phyloP scores from a whole-genome alignment of 2,888 invertebrate genomes.

The Vanessa cardui region DNA sequence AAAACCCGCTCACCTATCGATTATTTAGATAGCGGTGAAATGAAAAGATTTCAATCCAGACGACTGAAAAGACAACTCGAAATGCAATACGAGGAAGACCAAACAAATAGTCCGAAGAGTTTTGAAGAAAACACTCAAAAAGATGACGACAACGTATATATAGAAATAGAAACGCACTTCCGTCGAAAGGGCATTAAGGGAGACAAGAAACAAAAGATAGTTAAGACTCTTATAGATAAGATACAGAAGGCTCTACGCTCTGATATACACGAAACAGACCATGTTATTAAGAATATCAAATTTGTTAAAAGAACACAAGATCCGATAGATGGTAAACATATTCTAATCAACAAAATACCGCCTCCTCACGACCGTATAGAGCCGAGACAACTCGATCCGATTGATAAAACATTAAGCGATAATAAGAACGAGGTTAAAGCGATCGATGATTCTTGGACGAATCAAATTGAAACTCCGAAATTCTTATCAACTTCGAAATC shows the following conservation, averaged over 20 bases:
- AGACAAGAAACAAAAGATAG: conserved; percentile 66
- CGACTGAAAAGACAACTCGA: conserved; percentile 64
- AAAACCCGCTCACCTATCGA: conserved; percentile 24
- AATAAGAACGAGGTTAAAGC: conserved; percentile 48
- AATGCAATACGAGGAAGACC: conserved; percentile 51
- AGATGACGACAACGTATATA: conserved; percentile 68
- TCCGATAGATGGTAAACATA: conserved; percentile 50
- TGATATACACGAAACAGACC: conserved; percentile 43
- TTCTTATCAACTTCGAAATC: conserved; percentile 57
- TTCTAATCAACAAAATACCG: conserved; percentile 44
- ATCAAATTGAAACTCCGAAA: conserved; percentile 48
- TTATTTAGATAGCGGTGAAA: conserved; percentile 25
- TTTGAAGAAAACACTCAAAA: conserved; percentile 40
- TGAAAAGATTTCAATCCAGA: conserved; percentile 40
- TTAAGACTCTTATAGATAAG: conserved; percentile 64
- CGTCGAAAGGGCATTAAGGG: conserved; percentile 67
- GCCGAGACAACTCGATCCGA: conserved; percentile 58
- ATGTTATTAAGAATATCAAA: conserved; percentile 49
- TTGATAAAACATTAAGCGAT: conserved; percentile 51
- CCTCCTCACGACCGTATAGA: conserved; percentile 44
- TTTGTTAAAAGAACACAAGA: conserved; percentile 64
- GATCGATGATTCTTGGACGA: conserved; percentile 53
- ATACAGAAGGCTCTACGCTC: conserved; percentile 68
- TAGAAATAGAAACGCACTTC: conserved; percentile 77
- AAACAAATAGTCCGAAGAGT: conserved; percentile 42